phyloP scores from a whole-genome alignment of 2,797 vertebrate species.

The Erpetoichthys calabaricus region DNA sequence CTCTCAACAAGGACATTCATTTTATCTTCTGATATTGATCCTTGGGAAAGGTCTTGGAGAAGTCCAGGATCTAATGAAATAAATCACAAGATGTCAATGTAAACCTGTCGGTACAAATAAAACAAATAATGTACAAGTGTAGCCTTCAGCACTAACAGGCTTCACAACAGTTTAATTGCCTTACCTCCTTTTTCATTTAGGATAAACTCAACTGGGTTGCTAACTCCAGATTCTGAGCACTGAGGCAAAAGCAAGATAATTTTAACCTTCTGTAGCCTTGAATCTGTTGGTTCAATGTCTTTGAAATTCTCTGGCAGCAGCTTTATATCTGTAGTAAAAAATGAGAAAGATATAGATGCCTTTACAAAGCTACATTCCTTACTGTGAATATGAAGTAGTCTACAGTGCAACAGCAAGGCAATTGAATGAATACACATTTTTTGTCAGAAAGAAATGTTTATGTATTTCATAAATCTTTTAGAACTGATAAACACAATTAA shows the following conservation, averaged over 20 bases:
- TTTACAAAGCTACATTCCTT: too few relatives aligned
- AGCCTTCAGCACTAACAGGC: neutral
- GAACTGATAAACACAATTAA: too few relatives aligned
- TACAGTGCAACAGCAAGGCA: too few relatives aligned
- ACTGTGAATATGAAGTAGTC: neutral
- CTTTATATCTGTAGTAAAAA: constrained; percentile 55
- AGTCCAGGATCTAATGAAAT: constrained; percentile 52
- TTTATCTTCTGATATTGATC: constrained; percentile 57
- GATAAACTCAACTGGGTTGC: constrained; percentile 73
- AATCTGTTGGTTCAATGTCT: constrained; percentile 44
- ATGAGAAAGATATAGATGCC: constrained; percentile 4
- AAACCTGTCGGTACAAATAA: neutral
- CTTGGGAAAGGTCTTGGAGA: constrained; percentile 64
- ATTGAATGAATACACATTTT: too few relatives aligned
- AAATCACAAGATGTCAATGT: constrained; percentile 5
- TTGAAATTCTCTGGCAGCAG: constrained; percentile 57
- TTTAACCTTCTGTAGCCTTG: constrained; percentile 49
- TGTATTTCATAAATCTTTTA: too few relatives aligned
- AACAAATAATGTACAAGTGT: neutral
- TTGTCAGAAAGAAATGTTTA: too few relatives aligned
- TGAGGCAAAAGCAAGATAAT: constrained; percentile 65
- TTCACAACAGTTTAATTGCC: neutral
- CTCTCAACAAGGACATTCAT: constrained; percentile 53
- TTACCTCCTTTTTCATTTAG: constrained; percentile 69
- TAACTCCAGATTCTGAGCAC: constrained; percentile 67